Evolutionary conservation across 2,113 vertebrate species (phyloP).

Genomic region (Syngnathus floridae): DNA sequence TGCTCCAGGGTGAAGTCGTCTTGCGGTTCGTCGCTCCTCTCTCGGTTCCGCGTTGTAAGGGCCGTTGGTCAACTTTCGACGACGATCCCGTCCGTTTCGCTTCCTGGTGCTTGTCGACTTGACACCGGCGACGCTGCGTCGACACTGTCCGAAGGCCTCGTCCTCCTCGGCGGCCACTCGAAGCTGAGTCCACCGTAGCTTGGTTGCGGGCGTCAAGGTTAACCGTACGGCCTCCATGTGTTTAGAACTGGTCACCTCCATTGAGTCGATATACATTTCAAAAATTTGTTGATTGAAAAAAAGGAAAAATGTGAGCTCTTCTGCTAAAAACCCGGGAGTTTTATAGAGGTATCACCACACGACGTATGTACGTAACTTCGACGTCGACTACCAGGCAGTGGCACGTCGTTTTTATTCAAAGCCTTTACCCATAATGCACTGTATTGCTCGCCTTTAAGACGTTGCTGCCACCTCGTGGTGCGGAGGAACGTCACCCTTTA

Average conservation of each 20-base stretch:
- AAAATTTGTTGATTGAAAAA: not conserved
- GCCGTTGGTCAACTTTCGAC: not conserved
- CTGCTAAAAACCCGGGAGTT: not conserved
- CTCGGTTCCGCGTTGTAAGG: not conserved
- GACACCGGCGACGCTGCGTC: not conserved
- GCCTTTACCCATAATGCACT: slow-evolving; percentile 35
- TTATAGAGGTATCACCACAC: accelerated
- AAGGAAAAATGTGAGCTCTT: not conserved
- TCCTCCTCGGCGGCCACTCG: not conserved
- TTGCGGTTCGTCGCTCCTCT: not conserved
- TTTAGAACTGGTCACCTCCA: slow-evolving; percentile 28
- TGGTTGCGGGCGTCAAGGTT: not conserved
- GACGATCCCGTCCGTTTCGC: slow-evolving; percentile 5
- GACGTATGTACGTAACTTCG: accelerated
- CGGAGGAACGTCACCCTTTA: slow-evolving; percentile 8
- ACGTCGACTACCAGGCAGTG: not conserved
- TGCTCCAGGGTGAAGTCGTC: slow-evolving; percentile 14
- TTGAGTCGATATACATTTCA: slow-evolving; percentile 45
- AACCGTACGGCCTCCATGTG: not conserved
- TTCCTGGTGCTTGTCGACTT: slow-evolving; percentile 6
- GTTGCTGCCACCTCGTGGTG: slow-evolving; percentile 29
- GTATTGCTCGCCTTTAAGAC: not conserved
- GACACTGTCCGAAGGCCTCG: not conserved
- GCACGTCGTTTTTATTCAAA: slow-evolving; percentile 8
- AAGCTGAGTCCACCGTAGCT: slow-evolving; percentile 10